Percentiles rank a stretch among this genome's conserved stretches.
phyloP scores from a whole-genome alignment of 2,888 invertebrate species.

The Phasia obesa region DNA sequence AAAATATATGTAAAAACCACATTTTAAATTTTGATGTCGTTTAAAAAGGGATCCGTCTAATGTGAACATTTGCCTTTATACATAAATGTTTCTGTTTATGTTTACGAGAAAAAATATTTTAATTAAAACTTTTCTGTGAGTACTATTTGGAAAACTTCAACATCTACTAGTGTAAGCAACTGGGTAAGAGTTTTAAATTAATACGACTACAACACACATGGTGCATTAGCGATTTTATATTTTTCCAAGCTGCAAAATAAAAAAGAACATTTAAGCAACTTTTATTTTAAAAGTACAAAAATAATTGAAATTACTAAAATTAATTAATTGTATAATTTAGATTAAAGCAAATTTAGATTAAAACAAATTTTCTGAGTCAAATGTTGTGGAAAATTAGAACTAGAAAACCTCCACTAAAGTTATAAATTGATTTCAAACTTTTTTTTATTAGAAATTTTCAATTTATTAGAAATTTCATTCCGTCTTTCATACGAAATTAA shows the following conservation, averaged over 20 bases:
- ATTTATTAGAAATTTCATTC: too few relatives aligned
- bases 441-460: too few relatives aligned
- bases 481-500: too few relatives aligned
- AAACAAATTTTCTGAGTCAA: constrained; percentile 9
- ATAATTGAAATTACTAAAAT: too few relatives aligned
- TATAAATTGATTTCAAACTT: background rate
- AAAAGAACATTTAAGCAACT: background rate
- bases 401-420: too few relatives aligned
- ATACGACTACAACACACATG: constrained; percentile 22
- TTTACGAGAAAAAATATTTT: constrained; percentile 30
- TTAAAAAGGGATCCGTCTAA: background rate
- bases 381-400: constrained; percentile 2
- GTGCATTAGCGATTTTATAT: constrained; percentile 18
- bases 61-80: background rate
- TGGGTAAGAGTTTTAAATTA: background rate
- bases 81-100: background rate
- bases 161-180: constrained; percentile 4
- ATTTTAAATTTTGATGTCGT: background rate
- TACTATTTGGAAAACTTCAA: constrained; percentile 48
- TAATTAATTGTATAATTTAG: too few relatives aligned
- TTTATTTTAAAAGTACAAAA: background rate
- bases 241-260: too few relatives aligned
- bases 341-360: too few relatives aligned
- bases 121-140: constrained; percentile 53
- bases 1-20: too few relatives aligned